Evolutionary conservation across 2,888 invertebrate genomes (phyloP).

Genomic region (Elysia crispata): DNA sequence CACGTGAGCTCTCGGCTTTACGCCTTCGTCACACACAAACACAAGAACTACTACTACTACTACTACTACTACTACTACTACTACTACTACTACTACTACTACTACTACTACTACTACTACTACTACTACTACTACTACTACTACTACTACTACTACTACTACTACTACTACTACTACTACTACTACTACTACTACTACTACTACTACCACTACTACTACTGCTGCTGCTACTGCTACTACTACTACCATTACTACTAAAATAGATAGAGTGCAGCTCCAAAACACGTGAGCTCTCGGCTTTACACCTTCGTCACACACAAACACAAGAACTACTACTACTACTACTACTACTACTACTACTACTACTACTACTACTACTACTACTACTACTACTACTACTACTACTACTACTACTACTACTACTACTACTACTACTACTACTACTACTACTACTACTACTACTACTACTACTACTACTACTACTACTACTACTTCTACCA

Average conservation of each 20-base stretch:
- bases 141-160: constrained; percentile 9
- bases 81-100: no score
- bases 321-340: neutral
- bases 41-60: no score
- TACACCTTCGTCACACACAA: neutral
- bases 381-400: constrained; percentile 9
- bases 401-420: constrained; percentile 4
- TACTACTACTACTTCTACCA: constrained; percentile 1
- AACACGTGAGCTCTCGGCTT: neutral
- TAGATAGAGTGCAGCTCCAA: neutral
- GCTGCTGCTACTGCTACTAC: no score
- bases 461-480: neutral
- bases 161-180: constrained; percentile 9
- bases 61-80: no score
- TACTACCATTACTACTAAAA: neutral
- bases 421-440: constrained; percentile 9
- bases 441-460: neutral
- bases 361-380: constrained; percentile 4
- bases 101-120: constrained; percentile 4
- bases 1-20: no score
- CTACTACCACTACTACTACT: constrained; percentile 4
- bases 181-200: constrained; percentile 9
- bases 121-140: constrained; percentile 9
- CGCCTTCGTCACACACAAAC: no score
- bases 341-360: constrained; percentile 4